These are phyloP conservation scores for Oncorhynchus mykiss DNA, from an alignment of 2,113 vertebrate genomes.

Conservation along the genomic window DNA sequence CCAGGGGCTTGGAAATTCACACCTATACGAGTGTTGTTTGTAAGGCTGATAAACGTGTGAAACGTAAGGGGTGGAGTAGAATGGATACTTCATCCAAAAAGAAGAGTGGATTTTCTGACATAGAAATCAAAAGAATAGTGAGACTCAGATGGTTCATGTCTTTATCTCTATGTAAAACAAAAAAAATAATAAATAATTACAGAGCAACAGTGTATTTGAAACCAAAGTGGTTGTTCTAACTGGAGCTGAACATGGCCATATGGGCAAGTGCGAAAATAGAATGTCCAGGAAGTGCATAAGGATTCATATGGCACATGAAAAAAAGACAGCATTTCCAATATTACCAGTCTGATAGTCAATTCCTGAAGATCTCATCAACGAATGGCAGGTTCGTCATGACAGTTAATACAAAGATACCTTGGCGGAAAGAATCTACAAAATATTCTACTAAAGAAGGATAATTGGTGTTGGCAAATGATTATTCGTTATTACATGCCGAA, in stretches of 20 bases:
- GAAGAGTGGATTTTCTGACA: conserved; percentile 40
- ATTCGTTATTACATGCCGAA: conserved; percentile 41
- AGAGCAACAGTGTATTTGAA: conserved; percentile 72
- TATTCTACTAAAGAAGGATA: background rate
- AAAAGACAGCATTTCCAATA: conserved; percentile 64
- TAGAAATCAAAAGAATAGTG: conserved; percentile 56
- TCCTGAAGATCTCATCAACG: no score
- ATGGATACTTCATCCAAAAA: conserved; percentile 47
- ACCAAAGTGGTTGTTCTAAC: conserved; percentile 73
- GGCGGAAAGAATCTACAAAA: background rate
- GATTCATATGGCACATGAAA: conserved; percentile 55
- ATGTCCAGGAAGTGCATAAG: conserved; percentile 60
- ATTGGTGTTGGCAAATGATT: conserved; percentile 36
- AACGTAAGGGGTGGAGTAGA: conserved; percentile 69
- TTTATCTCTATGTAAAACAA: conserved; percentile 57
- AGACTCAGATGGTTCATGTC: conserved; percentile 47
- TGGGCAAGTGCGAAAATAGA: conserved; percentile 79
- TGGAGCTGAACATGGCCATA: conserved; percentile 78
- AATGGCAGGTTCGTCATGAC: background rate
- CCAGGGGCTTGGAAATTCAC: conserved; percentile 76
- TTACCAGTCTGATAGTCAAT: conserved; percentile 42
- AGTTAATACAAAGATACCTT: conserved; percentile 21
- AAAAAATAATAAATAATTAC: conserved; percentile 53
- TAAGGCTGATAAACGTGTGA: conserved; percentile 79
- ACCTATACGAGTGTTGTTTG: conserved; percentile 81